These are phyloP conservation scores for Meloidogyne floridensis DNA, from an alignment of 1,140 invertebrate genomes.

Conservation along the genomic window DNA sequence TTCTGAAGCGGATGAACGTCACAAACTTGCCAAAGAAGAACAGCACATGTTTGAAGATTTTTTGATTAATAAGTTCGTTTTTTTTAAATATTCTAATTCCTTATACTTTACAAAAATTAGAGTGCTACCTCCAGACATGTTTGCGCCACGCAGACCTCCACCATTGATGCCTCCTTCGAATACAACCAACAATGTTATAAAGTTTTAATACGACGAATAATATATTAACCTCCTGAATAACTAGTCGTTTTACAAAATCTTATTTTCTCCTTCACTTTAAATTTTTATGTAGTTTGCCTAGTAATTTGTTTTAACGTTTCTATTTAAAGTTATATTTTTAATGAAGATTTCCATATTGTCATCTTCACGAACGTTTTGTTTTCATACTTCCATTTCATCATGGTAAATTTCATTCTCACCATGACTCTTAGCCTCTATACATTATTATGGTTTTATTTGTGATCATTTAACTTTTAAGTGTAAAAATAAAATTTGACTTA, in stretches of 20 bases:
- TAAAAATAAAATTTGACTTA: too few relatives aligned
- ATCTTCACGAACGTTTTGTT: background rate
- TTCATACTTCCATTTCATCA: background rate
- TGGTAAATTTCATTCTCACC: background rate
- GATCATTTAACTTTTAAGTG: too few relatives aligned
- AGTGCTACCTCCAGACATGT: background rate
- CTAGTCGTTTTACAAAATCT: background rate
- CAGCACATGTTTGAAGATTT: conserved; percentile 33
- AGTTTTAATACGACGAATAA: background rate
- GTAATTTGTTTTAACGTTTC: too few relatives aligned
- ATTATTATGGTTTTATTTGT: too few relatives aligned
- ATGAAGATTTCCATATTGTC: too few relatives aligned
- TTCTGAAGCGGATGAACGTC: conserved; percentile 23
- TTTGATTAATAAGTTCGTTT: conserved; percentile 25
- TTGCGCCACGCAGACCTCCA: background rate
- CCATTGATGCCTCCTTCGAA: background rate
- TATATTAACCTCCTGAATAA: background rate
- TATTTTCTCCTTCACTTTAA: background rate
- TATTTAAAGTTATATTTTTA: too few relatives aligned
- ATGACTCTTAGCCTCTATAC: too few relatives aligned
- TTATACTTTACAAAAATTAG: background rate
- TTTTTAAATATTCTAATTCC: too few relatives aligned
- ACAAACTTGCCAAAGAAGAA: conserved; percentile 19
- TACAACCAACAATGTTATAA: background rate
- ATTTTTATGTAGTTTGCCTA: background rate